phyloP scores from a whole-genome alignment of 23 tunicate species.

The Halocynthia roretzi region DNA sequence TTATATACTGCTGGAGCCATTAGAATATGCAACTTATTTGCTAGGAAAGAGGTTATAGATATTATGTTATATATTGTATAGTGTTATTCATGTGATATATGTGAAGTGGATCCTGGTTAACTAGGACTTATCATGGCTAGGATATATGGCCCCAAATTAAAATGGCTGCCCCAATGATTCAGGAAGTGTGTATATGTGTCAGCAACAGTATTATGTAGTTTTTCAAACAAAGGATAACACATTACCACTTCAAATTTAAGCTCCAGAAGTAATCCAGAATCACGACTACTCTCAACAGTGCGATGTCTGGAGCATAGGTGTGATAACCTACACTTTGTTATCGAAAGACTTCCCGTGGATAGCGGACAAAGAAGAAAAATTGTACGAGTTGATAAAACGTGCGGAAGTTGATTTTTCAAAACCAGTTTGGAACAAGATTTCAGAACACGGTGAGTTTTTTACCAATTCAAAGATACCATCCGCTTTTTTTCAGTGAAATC shows the following conservation, averaged over 20 bases:
- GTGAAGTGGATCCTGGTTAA: neutral
- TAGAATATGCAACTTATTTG: neutral
- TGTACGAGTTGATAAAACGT: constrained; percentile 75
- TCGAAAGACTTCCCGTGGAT: constrained; percentile 82
- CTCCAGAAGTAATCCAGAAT: constrained; percentile 92
- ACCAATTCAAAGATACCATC: no score
- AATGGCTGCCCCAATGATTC: neutral
- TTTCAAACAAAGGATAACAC: neutral
- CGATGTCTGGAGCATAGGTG: constrained; percentile 95
- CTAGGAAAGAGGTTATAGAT: no score
- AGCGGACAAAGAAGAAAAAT: constrained; percentile 81
- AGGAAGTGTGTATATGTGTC: neutral
- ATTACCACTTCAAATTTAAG: constrained; percentile 8
- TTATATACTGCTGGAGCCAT: neutral
- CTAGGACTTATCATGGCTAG: no score
- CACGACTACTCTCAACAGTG: constrained; percentile 95
- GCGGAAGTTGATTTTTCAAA: constrained; percentile 61
- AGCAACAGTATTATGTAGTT: neutral
- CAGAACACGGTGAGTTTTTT: constrained; percentile 48
- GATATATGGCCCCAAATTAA: neutral
- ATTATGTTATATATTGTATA: neutral
- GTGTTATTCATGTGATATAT: neutral
- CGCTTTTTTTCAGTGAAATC: no score
- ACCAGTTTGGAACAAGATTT: constrained; percentile 50
- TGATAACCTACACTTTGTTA: constrained; percentile 69